Conservation (phyloP, 2,113 vertebrate species). For the Alethe diademata region DNA sequence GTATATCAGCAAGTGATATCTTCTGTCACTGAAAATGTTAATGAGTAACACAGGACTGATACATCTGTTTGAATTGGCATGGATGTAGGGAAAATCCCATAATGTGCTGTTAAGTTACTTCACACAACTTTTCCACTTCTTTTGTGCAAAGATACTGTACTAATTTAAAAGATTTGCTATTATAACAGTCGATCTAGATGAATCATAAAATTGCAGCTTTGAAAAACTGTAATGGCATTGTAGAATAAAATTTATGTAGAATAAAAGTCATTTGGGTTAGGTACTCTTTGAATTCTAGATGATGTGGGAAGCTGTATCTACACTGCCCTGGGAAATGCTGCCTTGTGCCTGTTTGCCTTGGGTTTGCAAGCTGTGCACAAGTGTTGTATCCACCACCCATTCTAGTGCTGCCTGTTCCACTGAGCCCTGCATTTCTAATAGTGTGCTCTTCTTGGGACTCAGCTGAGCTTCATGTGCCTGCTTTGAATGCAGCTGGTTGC, state of each 20-base stretch:
- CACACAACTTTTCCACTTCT: neutral
- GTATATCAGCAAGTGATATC: neutral
- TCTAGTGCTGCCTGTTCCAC: neutral
- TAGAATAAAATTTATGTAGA: neutral
- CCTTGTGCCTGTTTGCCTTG: neutral
- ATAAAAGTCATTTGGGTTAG: neutral
- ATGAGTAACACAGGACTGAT: neutral
- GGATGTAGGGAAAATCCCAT: neutral
- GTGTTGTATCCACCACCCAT: neutral
- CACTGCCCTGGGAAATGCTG: neutral
- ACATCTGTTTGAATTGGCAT: slow-evolving; percentile 13
- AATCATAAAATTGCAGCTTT: neutral
- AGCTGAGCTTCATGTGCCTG: neutral
- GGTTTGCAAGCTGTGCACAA: neutral
- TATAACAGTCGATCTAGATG: neutral
- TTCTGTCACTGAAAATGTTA: slow-evolving; percentile 32
- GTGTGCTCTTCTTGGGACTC: neutral
- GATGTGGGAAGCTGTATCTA: neutral
- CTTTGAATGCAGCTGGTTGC: neutral
- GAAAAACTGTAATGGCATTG: neutral
- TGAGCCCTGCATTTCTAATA: neutral
- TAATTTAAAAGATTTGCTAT: neutral
- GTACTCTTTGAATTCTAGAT: neutral
- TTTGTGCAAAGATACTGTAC: neutral
- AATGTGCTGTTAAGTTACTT: neutral